A percentile compares a stretch with the other conserved stretches of the same genome.
phyloP scores from a whole-genome alignment of 1,140 invertebrate species.

The Sminthurinus signatus region DNA sequence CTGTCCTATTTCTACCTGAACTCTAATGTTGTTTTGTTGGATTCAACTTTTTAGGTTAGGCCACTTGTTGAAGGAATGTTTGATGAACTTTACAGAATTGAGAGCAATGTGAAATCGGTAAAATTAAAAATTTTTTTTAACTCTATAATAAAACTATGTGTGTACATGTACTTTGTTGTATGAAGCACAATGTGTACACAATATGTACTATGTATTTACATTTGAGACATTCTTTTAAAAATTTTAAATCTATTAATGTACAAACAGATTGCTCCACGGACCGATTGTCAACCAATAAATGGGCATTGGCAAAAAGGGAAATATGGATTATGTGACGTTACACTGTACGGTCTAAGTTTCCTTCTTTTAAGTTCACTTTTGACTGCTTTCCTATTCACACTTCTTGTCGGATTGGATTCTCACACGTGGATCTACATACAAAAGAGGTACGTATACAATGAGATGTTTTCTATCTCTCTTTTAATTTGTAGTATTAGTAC shows the following conservation, averaged over 20 bases:
- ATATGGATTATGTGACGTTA: conserved; percentile 29
- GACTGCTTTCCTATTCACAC: conserved; percentile 78
- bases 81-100: conserved; percentile 35
- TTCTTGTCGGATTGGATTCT: conserved; percentile 87
- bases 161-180: too few species aligned
- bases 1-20: too few species aligned
- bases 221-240: too few species aligned
- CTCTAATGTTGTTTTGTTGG: too few species aligned
- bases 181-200: too few species aligned
- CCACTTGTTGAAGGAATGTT: conserved; percentile 29
- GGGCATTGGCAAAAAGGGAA: conserved; percentile 26
- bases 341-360: conserved; percentile 59
- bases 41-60: too few species aligned
- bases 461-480: too few species aligned
- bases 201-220: too few species aligned
- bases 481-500: too few species aligned
- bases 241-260: conserved; percentile 1
- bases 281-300: conserved; percentile 32
- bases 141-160: too few species aligned
- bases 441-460: conserved; percentile 75
- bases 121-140: too few species aligned
- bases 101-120: conserved; percentile 27
- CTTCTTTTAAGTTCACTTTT: conserved; percentile 76
- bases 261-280: conserved; percentile 21
- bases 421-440: conserved; percentile 95